Evolutionary conservation across 2,797 vertebrate genomes (phyloP).

Genomic region (Pseudochaenichthys georgianus): DNA sequence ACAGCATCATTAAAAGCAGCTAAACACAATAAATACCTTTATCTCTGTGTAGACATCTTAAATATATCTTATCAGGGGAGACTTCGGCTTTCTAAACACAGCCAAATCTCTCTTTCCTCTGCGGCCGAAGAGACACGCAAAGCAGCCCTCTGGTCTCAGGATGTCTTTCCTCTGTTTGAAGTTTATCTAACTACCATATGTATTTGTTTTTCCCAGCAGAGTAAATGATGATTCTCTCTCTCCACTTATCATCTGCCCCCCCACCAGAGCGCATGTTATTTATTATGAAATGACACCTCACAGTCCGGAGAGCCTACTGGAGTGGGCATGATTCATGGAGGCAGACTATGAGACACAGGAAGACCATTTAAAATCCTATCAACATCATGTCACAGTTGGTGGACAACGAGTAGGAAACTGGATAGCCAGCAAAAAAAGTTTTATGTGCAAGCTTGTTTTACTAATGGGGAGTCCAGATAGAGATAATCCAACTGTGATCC

Average conservation of each 20-base stretch:
- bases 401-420: slow-evolving; percentile 51
- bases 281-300: slow-evolving; percentile 80
- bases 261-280: slow-evolving; percentile 68
- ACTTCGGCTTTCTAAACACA: slow-evolving; percentile 80
- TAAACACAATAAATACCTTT: slow-evolving; percentile 82
- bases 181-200: slow-evolving; percentile 83
- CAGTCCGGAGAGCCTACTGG: slow-evolving; percentile 65
- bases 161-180: slow-evolving; percentile 79
- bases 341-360: slow-evolving; percentile 70
- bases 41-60: slow-evolving; percentile 80
- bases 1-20: slow-evolving; percentile 69
- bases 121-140: slow-evolving; percentile 72
- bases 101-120: slow-evolving; percentile 80
- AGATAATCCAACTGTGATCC: slow-evolving; percentile 35
- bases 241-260: slow-evolving; percentile 74
- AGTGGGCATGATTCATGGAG: slow-evolving; percentile 74
- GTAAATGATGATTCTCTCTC: slow-evolving; percentile 76
- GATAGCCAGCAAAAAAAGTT: slow-evolving; percentile 53
- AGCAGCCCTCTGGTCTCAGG: slow-evolving; percentile 69
- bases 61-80: slow-evolving; percentile 80
- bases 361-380: slow-evolving; percentile 78
- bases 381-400: slow-evolving; percentile 64
- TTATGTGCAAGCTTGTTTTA: slow-evolving; percentile 47
- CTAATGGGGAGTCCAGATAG: slow-evolving; percentile 62
- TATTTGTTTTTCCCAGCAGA: slow-evolving; percentile 76